Conservation (phyloP, 2,797 vertebrate genomes). For the Sebastes aleutianus region DNA sequence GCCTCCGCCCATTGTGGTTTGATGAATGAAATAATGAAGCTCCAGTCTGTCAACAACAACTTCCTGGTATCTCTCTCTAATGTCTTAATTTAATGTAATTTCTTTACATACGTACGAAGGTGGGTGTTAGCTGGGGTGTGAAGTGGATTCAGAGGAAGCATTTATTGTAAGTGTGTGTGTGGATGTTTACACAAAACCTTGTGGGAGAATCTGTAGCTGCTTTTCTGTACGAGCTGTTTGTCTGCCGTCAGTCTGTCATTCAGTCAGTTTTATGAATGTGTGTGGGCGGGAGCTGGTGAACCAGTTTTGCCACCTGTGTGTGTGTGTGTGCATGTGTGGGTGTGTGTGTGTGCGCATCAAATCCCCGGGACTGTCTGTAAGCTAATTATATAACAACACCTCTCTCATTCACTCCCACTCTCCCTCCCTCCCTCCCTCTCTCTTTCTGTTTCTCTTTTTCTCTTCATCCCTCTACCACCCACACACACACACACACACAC, state of each 20-base stretch:
- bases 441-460: slow-evolving; percentile 35
- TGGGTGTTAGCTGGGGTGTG: not conserved
- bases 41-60: not conserved
- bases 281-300: slow-evolving; percentile 76
- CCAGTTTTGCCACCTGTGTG: slow-evolving; percentile 73
- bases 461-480: not conserved
- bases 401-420: slow-evolving; percentile 68
- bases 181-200: slow-evolving; percentile 11
- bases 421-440: slow-evolving; percentile 3
- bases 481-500: slow-evolving; percentile 7
- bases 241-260: slow-evolving; percentile 75
- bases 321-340: slow-evolving; percentile 26
- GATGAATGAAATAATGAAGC: slow-evolving; percentile 3
- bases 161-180: not conserved
- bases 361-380: slow-evolving; percentile 66
- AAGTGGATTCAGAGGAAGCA: not conserved
- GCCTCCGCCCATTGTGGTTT: slow-evolving; percentile 29
- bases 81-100: not conserved
- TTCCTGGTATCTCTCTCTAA: not conserved
- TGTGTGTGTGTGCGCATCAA: slow-evolving; percentile 28
- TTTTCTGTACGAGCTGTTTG: slow-evolving; percentile 55
- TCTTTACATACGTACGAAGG: not conserved
- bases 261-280: slow-evolving; percentile 81
- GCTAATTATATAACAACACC: slow-evolving; percentile 77
- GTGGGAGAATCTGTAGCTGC: slow-evolving; percentile 54